These are phyloP conservation scores for Tiliacea aurago DNA, from an alignment of 2,888 invertebrate genomes.

Conservation along the genomic window DNA sequence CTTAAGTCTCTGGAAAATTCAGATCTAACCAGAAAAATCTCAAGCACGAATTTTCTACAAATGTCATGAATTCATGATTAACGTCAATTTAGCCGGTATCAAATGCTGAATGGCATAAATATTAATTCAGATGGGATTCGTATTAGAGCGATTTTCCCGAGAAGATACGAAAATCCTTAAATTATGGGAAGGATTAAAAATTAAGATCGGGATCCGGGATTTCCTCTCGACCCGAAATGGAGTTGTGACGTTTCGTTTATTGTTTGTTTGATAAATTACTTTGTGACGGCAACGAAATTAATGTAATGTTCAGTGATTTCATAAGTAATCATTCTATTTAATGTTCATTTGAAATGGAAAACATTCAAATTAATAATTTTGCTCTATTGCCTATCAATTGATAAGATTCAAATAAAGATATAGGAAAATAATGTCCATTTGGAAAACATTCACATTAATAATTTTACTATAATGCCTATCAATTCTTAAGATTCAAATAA, in stretches of 20 bases:
- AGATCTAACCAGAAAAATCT: background rate
- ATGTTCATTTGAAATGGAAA: background rate
- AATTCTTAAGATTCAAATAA: too few relatives aligned
- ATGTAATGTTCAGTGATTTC: conserved; percentile 22
- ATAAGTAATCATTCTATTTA: background rate
- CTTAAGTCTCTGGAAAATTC: conserved; percentile 7
- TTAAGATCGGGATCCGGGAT: background rate
- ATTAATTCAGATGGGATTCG: conserved; percentile 42
- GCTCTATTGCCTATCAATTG: background rate
- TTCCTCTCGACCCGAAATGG: conserved; percentile 37
- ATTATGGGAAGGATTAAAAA: conserved; percentile 36
- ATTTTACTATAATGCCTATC: too few relatives aligned
- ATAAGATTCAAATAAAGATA: background rate
- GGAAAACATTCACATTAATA: too few relatives aligned
- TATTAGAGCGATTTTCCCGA: conserved; percentile 38
- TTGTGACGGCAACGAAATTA: conserved; percentile 23
- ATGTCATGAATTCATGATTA: conserved; percentile 21
- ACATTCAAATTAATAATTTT: background rate
- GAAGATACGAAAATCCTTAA: conserved; percentile 20
- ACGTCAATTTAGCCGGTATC: conserved; percentile 24
- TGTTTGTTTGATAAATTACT: conserved; percentile 48
- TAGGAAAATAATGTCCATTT: too few relatives aligned
- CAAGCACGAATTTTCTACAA: background rate
- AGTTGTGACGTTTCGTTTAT: conserved; percentile 20
- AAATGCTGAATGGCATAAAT: conserved; percentile 26